Percentiles rank a stretch among this genome's conserved stretches.
Evolutionary conservation across 1,140 invertebrate species (phyloP).

Genomic region (Magallana ariakensis): DNA sequence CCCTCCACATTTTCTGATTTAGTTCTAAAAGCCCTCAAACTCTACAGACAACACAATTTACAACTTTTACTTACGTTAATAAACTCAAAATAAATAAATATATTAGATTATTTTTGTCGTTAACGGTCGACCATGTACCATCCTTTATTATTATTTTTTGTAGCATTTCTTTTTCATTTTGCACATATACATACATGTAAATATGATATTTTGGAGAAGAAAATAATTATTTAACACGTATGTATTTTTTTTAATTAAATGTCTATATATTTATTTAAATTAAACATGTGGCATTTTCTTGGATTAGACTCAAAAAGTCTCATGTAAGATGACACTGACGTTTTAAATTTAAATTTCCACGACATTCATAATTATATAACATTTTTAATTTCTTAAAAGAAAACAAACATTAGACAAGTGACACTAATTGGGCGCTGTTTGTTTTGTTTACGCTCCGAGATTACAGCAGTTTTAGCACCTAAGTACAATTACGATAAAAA

Average conservation of each 20-base stretch:
- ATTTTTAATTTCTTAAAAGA: not conserved
- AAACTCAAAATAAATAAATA: constrained; percentile 9
- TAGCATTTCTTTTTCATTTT: not conserved
- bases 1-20: constrained; percentile 34
- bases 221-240: too few relatives aligned
- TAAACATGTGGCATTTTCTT: too few relatives aligned
- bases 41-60: not conserved
- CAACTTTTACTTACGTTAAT: constrained; percentile 33
- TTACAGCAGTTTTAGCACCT: constrained; percentile 14
- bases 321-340: not conserved
- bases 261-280: too few relatives aligned
- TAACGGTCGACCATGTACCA: not conserved
- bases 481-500: constrained; percentile 32
- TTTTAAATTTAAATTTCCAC: not conserved
- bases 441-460: not conserved
- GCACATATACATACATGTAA: too few relatives aligned
- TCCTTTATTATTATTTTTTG: not conserved
- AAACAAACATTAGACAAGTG: not conserved
- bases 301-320: not conserved
- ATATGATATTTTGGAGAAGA: too few relatives aligned
- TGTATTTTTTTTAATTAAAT: too few relatives aligned
- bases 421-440: constrained; percentile 2
- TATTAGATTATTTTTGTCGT: not conserved
- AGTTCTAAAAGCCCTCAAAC: not conserved
- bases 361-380: not conserved